Base-by-base conservation (phyloP, 2,888 invertebrate species). In the Parelbella ahira region DNA sequence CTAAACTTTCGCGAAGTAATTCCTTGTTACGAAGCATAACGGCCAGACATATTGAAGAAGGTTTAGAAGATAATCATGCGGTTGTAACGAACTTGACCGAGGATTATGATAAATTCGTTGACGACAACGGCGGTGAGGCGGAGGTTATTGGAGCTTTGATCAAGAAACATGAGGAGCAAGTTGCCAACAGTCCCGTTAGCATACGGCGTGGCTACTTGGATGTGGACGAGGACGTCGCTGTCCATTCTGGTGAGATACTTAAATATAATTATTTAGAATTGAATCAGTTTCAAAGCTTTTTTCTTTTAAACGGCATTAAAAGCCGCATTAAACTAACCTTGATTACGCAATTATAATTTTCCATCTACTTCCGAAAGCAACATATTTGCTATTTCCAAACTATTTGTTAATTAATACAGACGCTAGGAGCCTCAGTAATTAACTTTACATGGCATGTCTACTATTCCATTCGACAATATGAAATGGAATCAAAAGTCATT, bases 1-100 rank as follows among this genome's bases (percentile, higher is more conserved):
- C 93, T 1, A 93, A 93, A 65, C 65, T 93, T 30, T 91, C 92
- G 1, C 87, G 93, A 45, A 93, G 91, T 56, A 91, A 91, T 58
- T 91, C 91, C 1, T 66, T 91, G 47, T 62, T 91, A 5, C 87
- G 91, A 48, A 90, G 90, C 53, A 88, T 90, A 50, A 89, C 89
- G 33, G 73, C 88, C 12, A 82, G 78, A 53, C 72, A 83, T 53
- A 82, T 87, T 9, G 87, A 88, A 57, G 87, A 80, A 49, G 86
- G 82, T 1, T 60, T 79, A 33, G 84, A 80, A 44, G 86, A 82
- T 43, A 72, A 68, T 44, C 48, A 51, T 1, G 67, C 73, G 13
- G 63, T 86, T 21, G 79, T 88, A 13, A 74, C 82, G 8, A 70
- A 88, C 47, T 60, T 88, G 47, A 68, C 63, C 23, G 77, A 86